Conservation (phyloP, 2,797 vertebrate species). For the Tauraco hartlaubi region DNA sequence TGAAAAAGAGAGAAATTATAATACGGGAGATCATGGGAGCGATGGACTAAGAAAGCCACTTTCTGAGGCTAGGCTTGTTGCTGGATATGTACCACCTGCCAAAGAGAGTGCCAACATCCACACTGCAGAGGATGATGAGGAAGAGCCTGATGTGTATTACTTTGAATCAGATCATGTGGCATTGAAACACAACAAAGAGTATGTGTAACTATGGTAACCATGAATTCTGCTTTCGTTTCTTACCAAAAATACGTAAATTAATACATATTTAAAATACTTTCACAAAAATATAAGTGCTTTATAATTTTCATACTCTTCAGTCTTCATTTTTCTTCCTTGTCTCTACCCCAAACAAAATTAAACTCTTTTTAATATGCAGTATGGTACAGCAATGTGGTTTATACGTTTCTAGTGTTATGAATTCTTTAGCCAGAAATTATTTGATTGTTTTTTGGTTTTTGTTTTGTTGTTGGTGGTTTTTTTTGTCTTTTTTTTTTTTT, state of each 20-base stretch:
- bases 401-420: conserved; percentile 26
- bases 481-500: too few species aligned
- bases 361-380: conserved; percentile 59
- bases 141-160: conserved; percentile 99
- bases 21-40: conserved; percentile 72
- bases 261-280: conserved; percentile 9
- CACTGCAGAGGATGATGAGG: conserved; percentile 91
- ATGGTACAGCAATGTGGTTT: conserved; percentile 57
- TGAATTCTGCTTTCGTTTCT: conserved; percentile 84
- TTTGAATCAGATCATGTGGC: conserved; percentile 99
- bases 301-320: conserved; percentile 25
- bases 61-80: conserved; percentile 75
- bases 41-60: conserved; percentile 77
- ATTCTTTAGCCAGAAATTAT: conserved; percentile 9
- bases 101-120: conserved; percentile 86
- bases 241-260: conserved; percentile 35
- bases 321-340: conserved; percentile 26
- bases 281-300: conserved; percentile 21
- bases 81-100: conserved; percentile 81
- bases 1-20: conserved; percentile 72
- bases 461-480: too few species aligned
- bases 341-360: conserved; percentile 40
- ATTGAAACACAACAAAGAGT: conserved; percentile 99
- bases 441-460: neutral
- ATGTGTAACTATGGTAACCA: conserved; percentile 91